Evolutionary conservation across 2,797 vertebrate genomes (phyloP).

Genomic region (Hylomyscus alleni): DNA sequence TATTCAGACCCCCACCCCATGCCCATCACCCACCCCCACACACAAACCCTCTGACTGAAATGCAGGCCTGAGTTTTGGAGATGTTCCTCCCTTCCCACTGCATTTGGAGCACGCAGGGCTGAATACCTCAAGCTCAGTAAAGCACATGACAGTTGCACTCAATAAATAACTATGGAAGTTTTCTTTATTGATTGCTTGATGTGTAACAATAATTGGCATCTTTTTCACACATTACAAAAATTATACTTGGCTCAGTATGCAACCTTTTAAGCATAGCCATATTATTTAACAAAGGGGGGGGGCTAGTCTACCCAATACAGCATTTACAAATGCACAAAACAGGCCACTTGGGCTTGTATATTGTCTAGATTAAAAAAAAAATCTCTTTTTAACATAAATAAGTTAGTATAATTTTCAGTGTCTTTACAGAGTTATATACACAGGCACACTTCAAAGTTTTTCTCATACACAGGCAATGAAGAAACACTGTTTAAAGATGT

Average conservation of each 20-base stretch:
- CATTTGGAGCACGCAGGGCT: constrained; percentile 32
- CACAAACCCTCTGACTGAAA: not conserved
- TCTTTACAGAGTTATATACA: constrained; percentile 96
- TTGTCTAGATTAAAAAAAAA: constrained; percentile 93
- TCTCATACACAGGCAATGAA: constrained; percentile 89
- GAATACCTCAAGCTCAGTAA: constrained; percentile 56
- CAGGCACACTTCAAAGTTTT: constrained; percentile 90
- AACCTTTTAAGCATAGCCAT: constrained; percentile 94
- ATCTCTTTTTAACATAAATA: constrained; percentile 96
- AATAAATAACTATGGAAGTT: constrained; percentile 89
- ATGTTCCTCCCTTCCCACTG: constrained; percentile 24
- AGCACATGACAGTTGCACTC: constrained; percentile 81
- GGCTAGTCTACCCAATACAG: constrained; percentile 92
- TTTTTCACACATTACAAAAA: constrained; percentile 95
- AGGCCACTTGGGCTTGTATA: constrained; percentile 97
- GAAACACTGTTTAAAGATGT: constrained; percentile 92
- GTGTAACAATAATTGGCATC: constrained; percentile 89
- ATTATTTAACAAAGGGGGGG: constrained; percentile 87
- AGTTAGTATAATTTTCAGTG: constrained; percentile 99
- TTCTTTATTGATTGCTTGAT: constrained; percentile 96
- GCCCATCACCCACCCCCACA: not conserved
- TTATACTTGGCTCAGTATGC: constrained; percentile 99
- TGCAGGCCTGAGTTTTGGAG: constrained; percentile 42
- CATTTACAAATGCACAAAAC: constrained; percentile 95
- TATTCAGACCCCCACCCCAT: not conserved